These are phyloP conservation scores for Eulithis prunata DNA, from an alignment of 2,888 invertebrate species.

Conservation along the genomic window DNA sequence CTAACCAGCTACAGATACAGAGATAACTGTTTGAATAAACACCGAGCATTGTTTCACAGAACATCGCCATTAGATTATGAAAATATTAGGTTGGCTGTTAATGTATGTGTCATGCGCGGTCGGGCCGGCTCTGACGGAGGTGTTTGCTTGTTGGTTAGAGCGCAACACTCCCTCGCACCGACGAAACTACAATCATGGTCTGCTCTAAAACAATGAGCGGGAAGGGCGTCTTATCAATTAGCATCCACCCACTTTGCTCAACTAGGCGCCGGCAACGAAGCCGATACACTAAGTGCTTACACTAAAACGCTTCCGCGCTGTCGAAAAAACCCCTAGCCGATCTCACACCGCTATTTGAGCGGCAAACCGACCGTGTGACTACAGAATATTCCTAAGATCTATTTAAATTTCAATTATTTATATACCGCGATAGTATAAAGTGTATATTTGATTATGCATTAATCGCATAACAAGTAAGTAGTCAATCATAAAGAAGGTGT, in stretches of 20 bases:
- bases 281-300: slow-evolving; percentile 66
- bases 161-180: slow-evolving; percentile 69
- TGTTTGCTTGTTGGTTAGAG: slow-evolving; percentile 79
- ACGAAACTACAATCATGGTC: slow-evolving; percentile 82
- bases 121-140: slow-evolving; percentile 64
- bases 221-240: slow-evolving; percentile 81
- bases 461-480: slow-evolving; percentile 68
- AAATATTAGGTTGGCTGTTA: slow-evolving; percentile 83
- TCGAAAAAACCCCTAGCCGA: slow-evolving; percentile 46
- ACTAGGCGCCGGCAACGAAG: slow-evolving; percentile 65
- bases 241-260: slow-evolving; percentile 77
- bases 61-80: slow-evolving; percentile 85
- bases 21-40: slow-evolving; percentile 80
- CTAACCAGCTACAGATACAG: slow-evolving; percentile 79
- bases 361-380: slow-evolving; percentile 58
- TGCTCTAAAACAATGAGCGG: slow-evolving; percentile 84
- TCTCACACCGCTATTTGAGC: slow-evolving; percentile 48
- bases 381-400: slow-evolving; percentile 60
- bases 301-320: slow-evolving; percentile 62
- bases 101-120: slow-evolving; percentile 82
- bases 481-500: slow-evolving; percentile 75
- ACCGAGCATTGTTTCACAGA: slow-evolving; percentile 81
- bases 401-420: slow-evolving; percentile 70
- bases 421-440: slow-evolving; percentile 59
- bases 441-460: slow-evolving; percentile 68